Conservation (phyloP, 2,113 vertebrate species). For the Tonatia bakeri region DNA sequence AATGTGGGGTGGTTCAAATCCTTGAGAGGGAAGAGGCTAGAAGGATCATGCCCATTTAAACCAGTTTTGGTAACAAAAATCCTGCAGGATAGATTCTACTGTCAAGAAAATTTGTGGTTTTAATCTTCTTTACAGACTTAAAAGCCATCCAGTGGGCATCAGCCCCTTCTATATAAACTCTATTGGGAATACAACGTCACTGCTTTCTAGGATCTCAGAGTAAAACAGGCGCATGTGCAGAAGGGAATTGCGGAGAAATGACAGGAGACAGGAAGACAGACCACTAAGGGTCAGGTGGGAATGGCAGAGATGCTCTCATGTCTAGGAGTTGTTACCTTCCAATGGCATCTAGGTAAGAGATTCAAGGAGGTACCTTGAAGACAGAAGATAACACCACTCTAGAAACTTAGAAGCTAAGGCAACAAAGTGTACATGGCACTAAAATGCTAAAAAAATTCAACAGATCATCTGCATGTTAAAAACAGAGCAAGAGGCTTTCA, state of each 20-base stretch:
- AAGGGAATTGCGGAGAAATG: background rate
- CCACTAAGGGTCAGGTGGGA: background rate
- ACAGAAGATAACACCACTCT: background rate
- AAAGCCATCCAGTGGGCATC: background rate
- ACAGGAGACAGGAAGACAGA: background rate
- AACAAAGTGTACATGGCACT: background rate
- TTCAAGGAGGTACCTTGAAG: background rate
- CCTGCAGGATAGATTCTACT: background rate
- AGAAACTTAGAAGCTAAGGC: background rate
- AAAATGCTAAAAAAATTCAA: background rate
- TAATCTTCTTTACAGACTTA: background rate
- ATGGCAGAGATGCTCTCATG: background rate
- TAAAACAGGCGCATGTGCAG: background rate
- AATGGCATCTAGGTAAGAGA: background rate
- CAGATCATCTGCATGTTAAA: background rate
- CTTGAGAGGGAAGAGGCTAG: background rate
- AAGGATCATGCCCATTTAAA: background rate
- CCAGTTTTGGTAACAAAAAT: background rate
- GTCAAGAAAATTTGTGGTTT: background rate
- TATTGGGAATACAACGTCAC: background rate
- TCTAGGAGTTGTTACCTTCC: background rate
- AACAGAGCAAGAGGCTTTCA: background rate
- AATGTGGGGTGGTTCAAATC: background rate
- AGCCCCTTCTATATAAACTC: background rate
- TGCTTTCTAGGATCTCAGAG: background rate